A percentile compares a stretch with the other conserved stretches of the same genome.
phyloP scores from a whole-genome alignment of 2,113 vertebrate species.

The Coptodon bakossiorum region DNA sequence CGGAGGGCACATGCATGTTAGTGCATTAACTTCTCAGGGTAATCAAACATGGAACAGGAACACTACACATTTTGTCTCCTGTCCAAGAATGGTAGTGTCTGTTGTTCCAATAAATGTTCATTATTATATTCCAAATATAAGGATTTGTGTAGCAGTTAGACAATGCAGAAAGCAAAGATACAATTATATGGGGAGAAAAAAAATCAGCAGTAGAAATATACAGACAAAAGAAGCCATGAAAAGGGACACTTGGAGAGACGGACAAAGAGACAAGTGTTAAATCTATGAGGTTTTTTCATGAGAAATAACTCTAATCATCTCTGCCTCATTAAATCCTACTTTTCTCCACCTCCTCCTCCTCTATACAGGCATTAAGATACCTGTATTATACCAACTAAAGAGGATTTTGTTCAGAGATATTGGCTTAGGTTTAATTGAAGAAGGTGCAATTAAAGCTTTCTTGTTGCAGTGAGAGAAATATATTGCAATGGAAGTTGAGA shows the following conservation, averaged over 20 bases:
- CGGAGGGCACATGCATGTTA: not conserved
- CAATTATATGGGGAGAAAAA: not conserved
- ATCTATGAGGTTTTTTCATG: not conserved
- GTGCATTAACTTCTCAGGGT: not conserved
- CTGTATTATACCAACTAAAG: constrained; percentile 37
- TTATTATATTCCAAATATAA: not conserved
- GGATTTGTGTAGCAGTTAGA: not conserved
- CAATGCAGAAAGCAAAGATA: not conserved
- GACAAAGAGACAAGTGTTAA: constrained; percentile 4
- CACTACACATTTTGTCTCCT: not conserved
- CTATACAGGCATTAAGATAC: constrained; percentile 28
- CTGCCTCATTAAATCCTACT: constrained; percentile 17
- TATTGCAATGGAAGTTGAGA: not conserved
- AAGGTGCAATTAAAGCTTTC: constrained; percentile 35
- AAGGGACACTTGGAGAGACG: not conserved
- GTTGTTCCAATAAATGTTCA: not conserved
- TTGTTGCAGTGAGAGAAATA: not conserved
- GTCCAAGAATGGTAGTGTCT: not conserved
- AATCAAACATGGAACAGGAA: not conserved
- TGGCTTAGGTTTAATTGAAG: constrained; percentile 45
- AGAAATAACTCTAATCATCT: constrained; percentile 33
- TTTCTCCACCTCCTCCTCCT: constrained; percentile 4
- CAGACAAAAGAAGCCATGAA: not conserved
- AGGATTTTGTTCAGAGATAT: constrained; percentile 39
- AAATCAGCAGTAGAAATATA: not conserved